Evolutionary conservation across 2,797 vertebrate genomes (phyloP), one percentile per base, ranked within the genome.

Genomic region (Clarias laeviceps): DNA sequence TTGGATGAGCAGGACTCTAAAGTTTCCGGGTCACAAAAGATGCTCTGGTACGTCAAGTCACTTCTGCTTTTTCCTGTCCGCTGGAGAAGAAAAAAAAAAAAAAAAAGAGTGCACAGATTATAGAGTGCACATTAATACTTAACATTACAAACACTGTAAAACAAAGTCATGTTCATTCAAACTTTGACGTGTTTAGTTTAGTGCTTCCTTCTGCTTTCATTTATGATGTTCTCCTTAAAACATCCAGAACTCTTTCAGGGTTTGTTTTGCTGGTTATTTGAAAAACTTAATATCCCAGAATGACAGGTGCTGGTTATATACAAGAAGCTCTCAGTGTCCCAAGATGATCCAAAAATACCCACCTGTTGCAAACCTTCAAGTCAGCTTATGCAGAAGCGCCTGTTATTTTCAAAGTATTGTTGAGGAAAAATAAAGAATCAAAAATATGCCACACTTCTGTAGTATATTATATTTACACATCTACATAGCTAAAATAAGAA

Each of bases 251-350:
- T n/a, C 54, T 56, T 4, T 29, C 20, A 62, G 40, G 82, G 27
- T 77, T 83, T 87, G 9, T 80, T 40, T 50, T 77, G 32, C 56
- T 54, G 45, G 77, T 69, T 70, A 82, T 85, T 20, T 85, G 80
- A 65, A 81, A 86, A 40, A 15, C 45, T 79, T 40, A 77, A 68
- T 78, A 70, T 86, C 61, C 40, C 61, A 83, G 34, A 54, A 7
- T 73, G 29, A 89, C 86, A 82, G 84, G 65, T 88, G 64, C 65
- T 82, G 56, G 65, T 85, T 79, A 79, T 59, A 66, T 65, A 77
- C 29, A 79, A 59, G 27, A 88, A 56, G 45, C 76, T 76, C 62
- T 84, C 34, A 64, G 62, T 61, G 61, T n/a, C 57, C 24, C 29
- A 74, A 59, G 45, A 62, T 68, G 50, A n/a, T 57, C 57, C 32